Base-by-base conservation (phyloP, 2,888 invertebrate genomes). In the Pycnomerus fuliginosus region DNA sequence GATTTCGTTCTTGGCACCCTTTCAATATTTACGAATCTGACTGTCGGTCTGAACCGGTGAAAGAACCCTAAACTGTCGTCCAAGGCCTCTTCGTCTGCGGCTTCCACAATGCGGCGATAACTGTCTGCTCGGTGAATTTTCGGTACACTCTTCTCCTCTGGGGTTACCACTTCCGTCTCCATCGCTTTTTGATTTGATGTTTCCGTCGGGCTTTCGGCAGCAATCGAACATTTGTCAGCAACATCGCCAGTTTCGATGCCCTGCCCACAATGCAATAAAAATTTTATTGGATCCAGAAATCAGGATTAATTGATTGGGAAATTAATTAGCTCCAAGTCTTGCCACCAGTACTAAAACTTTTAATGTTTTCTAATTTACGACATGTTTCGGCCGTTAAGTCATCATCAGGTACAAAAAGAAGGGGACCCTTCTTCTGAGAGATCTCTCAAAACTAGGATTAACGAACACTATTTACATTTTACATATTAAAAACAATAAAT, bases 151-250 rank as follows among this genome's bases (percentile, higher is more conserved):
- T 72, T 44, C 81, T 78, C 44, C 45, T 45, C 52, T 46, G 53
- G 39, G 45, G 52, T 51, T 55, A 42, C 47, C 54, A 40, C 48
- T 53, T 44, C 60, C 74, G 74, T 68, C 72, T 71, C 65, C 66
- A 72, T 67, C 69, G 70, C n/a, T n/a, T n/a, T n/a, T n/a, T n/a
- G n/a, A n/a, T n/a, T 38, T 72, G 44, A 42, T 37, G 43, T 37
- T 56, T 51, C 46, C 47, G 38, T 45, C 50, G 48, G 58, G 59
- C 50, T 58, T 64, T 51, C 67, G 55, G 56, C 74, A 73, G 68
- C 74, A 73, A 64, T 65, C 64, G 54, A 79, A 72, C 74, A 76
- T 76, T 62, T 74, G 74, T 74, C 74, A 74, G 74, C 74, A 74
- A 63, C 74, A 74, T 55, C 70, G 60, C 74, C 74, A 74, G 60